Evolutionary conservation across 2,113 vertebrate genomes (phyloP).

Genomic region (Phodopus roborovskii): DNA sequence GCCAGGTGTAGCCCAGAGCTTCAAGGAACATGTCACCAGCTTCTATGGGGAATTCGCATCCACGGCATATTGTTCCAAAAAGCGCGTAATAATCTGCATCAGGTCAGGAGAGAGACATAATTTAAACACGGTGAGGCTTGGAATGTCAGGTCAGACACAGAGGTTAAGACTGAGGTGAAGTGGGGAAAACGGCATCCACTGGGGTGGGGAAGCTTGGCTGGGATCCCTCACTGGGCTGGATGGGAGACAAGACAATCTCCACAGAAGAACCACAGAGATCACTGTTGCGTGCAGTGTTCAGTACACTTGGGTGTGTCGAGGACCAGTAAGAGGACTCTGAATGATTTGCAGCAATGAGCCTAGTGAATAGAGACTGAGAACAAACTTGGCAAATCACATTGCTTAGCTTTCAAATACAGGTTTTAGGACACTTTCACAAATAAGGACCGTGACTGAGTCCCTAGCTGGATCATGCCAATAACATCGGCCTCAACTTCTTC

Average conservation of each 20-base stretch:
- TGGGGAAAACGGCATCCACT: neutral
- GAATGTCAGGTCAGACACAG: neutral
- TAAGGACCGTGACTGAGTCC: neutral
- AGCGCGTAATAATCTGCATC: conserved; percentile 94
- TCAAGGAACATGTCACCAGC: conserved; percentile 98
- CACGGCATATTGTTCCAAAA: conserved; percentile 95
- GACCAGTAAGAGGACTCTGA: neutral
- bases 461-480: neutral
- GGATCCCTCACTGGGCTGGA: neutral
- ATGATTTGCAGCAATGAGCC: neutral
- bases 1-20: conserved; percentile 96
- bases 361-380: conserved; percentile 13
- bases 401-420: neutral
- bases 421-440: neutral
- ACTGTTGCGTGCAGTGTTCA: neutral
- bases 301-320: neutral
- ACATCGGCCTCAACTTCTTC: conserved; percentile 40
- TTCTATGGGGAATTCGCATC: conserved; percentile 98
- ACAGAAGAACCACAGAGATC: neutral
- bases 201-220: neutral
- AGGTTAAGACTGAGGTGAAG: neutral
- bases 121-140: neutral
- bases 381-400: neutral
- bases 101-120: neutral
- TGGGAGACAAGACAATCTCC: neutral